Evolutionary conservation across 2,113 vertebrate species (phyloP).

Genomic region (Seriola quinqueradiata): DNA sequence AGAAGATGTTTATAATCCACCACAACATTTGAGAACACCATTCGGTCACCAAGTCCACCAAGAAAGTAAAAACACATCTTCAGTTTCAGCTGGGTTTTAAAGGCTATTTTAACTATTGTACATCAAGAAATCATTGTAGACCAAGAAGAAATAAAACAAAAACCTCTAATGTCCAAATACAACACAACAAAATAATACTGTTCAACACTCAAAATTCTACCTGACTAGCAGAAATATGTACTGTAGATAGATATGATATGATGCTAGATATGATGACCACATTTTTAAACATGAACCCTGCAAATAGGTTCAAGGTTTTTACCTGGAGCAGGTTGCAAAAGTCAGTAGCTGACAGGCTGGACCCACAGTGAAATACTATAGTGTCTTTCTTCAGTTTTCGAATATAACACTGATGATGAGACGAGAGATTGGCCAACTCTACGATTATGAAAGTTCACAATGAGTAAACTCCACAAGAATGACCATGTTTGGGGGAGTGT

Average conservation of each 20-base stretch:
- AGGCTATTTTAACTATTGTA: not conserved
- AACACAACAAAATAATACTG: too few species aligned
- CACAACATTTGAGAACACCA: not conserved
- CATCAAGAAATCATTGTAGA: not conserved
- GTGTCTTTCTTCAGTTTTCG: not conserved
- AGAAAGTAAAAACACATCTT: not conserved
- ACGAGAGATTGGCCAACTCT: too few species aligned
- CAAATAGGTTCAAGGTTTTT: not conserved
- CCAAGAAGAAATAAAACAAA: slow-evolving; percentile 1
- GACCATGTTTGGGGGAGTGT: too few species aligned
- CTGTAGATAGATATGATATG: too few species aligned
- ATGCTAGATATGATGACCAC: not conserved
- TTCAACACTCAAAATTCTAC: not conserved
- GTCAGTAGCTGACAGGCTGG: not conserved
- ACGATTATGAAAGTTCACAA: too few species aligned
- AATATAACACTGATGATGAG: not conserved
- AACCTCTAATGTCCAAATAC: not conserved
- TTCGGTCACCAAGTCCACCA: not conserved
- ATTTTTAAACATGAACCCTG: not conserved
- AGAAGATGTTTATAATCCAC: not conserved
- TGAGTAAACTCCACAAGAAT: too few species aligned
- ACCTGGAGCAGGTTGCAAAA: not conserved
- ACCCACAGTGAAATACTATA: not conserved
- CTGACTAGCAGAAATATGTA: not conserved
- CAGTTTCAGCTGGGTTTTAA: not conserved